Percentiles rank a stretch among this genome's conserved stretches.
Evolutionary conservation across 2,888 invertebrate genomes (phyloP).

Genomic region (Rutpela maculata): DNA sequence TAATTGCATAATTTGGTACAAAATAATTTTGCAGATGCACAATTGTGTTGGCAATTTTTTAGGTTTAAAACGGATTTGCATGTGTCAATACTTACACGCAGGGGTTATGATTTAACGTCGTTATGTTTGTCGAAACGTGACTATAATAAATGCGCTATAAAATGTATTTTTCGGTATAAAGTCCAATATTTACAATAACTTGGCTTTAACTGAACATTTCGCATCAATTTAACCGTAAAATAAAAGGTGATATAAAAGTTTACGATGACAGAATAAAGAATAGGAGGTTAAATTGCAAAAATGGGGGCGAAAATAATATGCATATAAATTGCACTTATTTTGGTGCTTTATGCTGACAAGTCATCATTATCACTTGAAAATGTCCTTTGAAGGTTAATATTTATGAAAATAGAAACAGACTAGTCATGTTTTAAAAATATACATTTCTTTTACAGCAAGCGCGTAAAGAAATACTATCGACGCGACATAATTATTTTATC

Average conservation of each 20-base stretch:
- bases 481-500: too few species aligned
- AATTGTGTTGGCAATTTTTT: neutral
- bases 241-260: neutral
- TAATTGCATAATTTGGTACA: neutral
- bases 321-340: neutral
- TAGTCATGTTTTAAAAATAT: too few species aligned
- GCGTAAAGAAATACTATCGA: too few species aligned
- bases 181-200: slow-evolving; percentile 1
- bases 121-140: neutral
- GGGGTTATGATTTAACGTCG: neutral
- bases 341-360: neutral
- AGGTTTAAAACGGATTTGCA: slow-evolving; percentile 6
- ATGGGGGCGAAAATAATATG: neutral
- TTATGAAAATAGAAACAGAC: too few species aligned
- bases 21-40: neutral
- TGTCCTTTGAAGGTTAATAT: too few species aligned
- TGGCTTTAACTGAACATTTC: neutral
- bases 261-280: neutral
- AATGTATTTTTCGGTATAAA: neutral
- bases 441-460: too few species aligned
- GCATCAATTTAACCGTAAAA: neutral
- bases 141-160: slow-evolving; percentile 4
- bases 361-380: neutral
- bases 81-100: slow-evolving; percentile 6
- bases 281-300: neutral